Conservation (phyloP, 2,888 invertebrate species). For the Lypha dubia region DNA sequence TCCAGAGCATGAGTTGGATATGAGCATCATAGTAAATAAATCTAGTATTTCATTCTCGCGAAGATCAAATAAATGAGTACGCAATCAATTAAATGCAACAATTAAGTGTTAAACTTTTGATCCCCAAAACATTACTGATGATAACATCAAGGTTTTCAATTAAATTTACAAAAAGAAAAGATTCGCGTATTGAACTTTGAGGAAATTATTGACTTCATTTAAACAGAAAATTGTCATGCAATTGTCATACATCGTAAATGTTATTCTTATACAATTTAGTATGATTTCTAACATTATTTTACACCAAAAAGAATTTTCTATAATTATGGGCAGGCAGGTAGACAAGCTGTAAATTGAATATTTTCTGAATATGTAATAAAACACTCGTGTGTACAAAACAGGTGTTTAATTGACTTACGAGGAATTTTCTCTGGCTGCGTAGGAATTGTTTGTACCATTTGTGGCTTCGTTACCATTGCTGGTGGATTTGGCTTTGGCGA, state of each 20-base stretch:
- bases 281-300: neutral
- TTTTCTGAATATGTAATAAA: conserved; percentile 10
- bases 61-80: neutral
- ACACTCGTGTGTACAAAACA: conserved; percentile 17
- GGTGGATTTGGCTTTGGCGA: conserved; percentile 69
- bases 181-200: neutral
- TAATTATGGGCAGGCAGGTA: conserved; percentile 23
- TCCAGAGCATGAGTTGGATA: too few species aligned
- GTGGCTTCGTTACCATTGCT: conserved; percentile 72
- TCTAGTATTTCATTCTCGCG: neutral
- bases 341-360: conserved; percentile 40
- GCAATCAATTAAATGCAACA: neutral
- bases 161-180: neutral
- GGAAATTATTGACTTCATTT: neutral
- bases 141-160: neutral
- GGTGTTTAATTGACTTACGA: conserved; percentile 74
- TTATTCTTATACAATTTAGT: neutral
- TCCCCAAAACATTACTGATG: neutral
- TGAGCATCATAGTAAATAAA: neutral
- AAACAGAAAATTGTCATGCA: neutral
- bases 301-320: neutral
- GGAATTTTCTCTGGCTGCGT: conserved; percentile 77
- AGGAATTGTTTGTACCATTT: conserved; percentile 74
- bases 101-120: conserved; percentile 2
- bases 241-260: neutral